Percentiles rank a stretch among this genome's conserved stretches.
Evolutionary conservation across 2,113 vertebrate genomes (phyloP).

Genomic region (zebrafish (Danio rerio)): DNA sequence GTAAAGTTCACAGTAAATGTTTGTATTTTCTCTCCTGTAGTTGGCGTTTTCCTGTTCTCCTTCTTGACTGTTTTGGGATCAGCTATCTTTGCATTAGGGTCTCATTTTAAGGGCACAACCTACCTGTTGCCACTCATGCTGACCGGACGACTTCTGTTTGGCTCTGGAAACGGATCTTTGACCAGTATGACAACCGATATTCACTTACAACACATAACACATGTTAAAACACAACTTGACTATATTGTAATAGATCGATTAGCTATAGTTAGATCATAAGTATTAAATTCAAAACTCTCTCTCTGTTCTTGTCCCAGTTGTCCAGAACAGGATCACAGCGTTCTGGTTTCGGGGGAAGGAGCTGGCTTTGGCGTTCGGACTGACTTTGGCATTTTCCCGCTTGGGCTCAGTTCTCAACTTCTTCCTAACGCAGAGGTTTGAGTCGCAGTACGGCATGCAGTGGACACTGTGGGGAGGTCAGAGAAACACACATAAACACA

Average conservation of each 20-base stretch:
- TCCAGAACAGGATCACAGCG: conserved; percentile 82
- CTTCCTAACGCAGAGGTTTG: conserved; percentile 81
- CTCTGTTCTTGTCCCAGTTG: conserved; percentile 67
- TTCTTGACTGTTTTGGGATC: conserved; percentile 82
- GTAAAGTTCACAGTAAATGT: neutral
- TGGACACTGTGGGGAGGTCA: conserved; percentile 83
- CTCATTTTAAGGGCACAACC: conserved; percentile 80
- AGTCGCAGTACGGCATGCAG: conserved; percentile 80
- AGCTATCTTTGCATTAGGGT: conserved; percentile 81
- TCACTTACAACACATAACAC: neutral
- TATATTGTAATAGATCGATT: too few species aligned
- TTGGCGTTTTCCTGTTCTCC: conserved; percentile 82
- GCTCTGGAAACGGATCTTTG: conserved; percentile 82
- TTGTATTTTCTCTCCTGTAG: conserved; percentile 59
- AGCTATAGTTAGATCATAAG: too few species aligned
- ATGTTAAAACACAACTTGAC: too few species aligned
- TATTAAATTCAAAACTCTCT: neutral
- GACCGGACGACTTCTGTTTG: conserved; percentile 80
- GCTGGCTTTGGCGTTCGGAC: conserved; percentile 80
- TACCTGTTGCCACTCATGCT: conserved; percentile 84
- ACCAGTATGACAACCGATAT: conserved; percentile 72
- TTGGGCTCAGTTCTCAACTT: conserved; percentile 86
- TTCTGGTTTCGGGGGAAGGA: conserved; percentile 88
- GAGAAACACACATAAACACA: neutral
- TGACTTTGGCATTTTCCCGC: conserved; percentile 80